A percentile compares a stretch with the other conserved stretches of the same genome.
Conservation (phyloP, 2,797 vertebrate species). For the Aphelocoma californica region DNA sequence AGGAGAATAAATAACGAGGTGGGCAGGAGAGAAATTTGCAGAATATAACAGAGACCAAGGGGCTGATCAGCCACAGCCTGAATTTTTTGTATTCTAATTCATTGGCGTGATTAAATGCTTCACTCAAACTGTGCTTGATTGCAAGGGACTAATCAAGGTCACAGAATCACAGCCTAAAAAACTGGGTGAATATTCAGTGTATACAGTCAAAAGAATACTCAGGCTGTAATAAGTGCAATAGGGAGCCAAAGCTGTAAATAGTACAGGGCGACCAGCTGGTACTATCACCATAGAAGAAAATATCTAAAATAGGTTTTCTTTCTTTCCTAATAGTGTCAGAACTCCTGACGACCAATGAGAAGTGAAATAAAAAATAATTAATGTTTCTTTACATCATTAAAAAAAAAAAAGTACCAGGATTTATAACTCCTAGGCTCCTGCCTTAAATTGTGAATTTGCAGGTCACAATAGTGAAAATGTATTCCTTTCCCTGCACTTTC, state of each 20-base stretch:
- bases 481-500: not conserved
- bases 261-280: not conserved
- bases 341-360: not conserved
- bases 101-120: not conserved
- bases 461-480: not conserved
- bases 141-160: not conserved
- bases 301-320: not conserved
- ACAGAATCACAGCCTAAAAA: not conserved
- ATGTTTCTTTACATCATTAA: not conserved
- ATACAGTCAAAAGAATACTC: not conserved
- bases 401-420: not conserved
- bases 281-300: not conserved
- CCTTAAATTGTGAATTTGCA: not conserved
- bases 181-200: not conserved
- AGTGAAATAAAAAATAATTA: not conserved
- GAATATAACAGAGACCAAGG: not conserved
- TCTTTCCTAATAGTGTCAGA: not conserved
- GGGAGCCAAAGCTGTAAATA: not conserved
- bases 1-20: not conserved
- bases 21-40: not conserved
- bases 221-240: not conserved
- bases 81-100: not conserved
- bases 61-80: not conserved
- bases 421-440: not conserved
- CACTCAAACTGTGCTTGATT: not conserved